Evolutionary conservation across 2,113 vertebrate species (phyloP).

Genomic region (Ibidorhyncha struthersii): DNA sequence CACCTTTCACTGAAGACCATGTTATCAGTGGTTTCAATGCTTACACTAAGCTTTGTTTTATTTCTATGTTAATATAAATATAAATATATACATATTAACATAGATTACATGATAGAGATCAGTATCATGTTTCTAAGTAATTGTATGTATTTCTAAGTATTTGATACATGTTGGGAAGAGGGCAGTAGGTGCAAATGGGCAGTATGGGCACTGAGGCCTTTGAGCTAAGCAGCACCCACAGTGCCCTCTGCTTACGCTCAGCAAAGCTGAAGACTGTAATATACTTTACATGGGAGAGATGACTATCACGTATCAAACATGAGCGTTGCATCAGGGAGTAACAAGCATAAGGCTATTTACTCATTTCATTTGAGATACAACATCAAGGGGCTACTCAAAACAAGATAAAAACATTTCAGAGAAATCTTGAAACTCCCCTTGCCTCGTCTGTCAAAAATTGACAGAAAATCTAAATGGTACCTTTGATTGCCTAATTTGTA

Average conservation of each 20-base stretch:
- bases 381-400: not conserved
- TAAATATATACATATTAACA: not conserved
- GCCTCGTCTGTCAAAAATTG: not conserved
- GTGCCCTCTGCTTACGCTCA: not conserved
- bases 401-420: constrained; percentile 5
- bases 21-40: not conserved
- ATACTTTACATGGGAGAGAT: not conserved
- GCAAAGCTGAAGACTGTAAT: not conserved
- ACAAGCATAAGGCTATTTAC: not conserved
- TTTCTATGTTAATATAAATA: not conserved
- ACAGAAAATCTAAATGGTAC: not conserved
- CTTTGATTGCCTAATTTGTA: not conserved
- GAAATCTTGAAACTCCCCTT: not conserved
- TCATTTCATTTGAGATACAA: not conserved
- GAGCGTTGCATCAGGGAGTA: not conserved
- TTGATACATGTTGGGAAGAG: not conserved
- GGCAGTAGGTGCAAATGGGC: not conserved
- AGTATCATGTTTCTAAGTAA: not conserved
- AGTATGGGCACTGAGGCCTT: not conserved
- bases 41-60: not conserved
- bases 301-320: not conserved
- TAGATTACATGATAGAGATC: not conserved
- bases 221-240: not conserved
- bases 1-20: not conserved
- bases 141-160: not conserved